Percentiles rank a stretch among this genome's conserved stretches.
phyloP scores from a whole-genome alignment of 92 coral and sea anemone species.

The Phenganax marumi region DNA sequence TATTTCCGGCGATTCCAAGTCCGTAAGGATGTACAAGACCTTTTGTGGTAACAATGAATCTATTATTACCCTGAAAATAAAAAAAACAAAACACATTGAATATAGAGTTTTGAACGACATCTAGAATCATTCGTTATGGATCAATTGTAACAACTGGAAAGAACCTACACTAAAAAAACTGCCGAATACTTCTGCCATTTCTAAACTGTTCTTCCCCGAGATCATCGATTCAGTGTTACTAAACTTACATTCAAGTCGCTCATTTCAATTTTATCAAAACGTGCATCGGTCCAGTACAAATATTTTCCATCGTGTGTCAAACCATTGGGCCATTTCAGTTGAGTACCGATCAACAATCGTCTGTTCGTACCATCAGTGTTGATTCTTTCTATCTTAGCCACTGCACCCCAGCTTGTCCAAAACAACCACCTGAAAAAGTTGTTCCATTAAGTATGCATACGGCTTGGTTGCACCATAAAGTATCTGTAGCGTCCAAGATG shows the following conservation, averaged over 20 bases:
- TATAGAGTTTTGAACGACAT: too few species aligned
- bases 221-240: too few species aligned
- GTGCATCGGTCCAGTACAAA: slow-evolving; percentile 92
- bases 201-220: too few species aligned
- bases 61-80: slow-evolving; percentile 45
- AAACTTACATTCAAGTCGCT: slow-evolving; percentile 63
- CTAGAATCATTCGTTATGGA: too few species aligned
- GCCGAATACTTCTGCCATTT: too few species aligned
- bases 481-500: too few species aligned
- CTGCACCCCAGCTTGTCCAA: slow-evolving; percentile 91
- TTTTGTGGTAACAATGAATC: slow-evolving; percentile 2
- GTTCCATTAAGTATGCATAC: too few species aligned
- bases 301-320: slow-evolving; percentile 62
- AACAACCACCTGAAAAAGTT: slow-evolving; percentile 63
- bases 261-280: slow-evolving; percentile 70
- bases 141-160: too few species aligned
- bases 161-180: background rate
- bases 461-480: too few species aligned
- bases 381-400: slow-evolving; percentile 77
- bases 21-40: slow-evolving; percentile 68
- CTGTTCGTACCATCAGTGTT: slow-evolving; percentile 57
- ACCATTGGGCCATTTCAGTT: slow-evolving; percentile 89
- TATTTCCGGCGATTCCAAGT: slow-evolving; percentile 65
- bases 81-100: background rate
- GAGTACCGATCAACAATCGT: slow-evolving; percentile 54